Conservation (phyloP, 2,888 invertebrate species). For the Drosophila algonquin region DNA sequence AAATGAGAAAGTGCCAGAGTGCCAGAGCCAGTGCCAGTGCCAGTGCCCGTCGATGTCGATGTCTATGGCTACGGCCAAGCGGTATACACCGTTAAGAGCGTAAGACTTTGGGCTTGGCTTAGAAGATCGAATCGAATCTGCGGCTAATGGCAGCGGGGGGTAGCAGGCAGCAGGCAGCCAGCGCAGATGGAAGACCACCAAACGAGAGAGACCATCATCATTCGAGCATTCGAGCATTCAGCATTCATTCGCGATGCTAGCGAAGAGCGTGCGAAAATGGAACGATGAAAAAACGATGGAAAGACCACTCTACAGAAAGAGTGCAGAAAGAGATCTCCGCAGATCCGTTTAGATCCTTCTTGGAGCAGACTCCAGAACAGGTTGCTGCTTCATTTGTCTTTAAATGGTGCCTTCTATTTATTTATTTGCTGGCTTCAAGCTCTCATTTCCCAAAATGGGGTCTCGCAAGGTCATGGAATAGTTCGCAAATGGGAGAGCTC, state of each 20-base stretch:
- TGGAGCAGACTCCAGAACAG: neutral
- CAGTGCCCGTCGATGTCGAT: slow-evolving; percentile 28
- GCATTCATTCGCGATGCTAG: slow-evolving; percentile 34
- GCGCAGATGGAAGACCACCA: slow-evolving; percentile 1
- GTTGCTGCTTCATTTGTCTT: neutral
- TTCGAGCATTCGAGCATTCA: slow-evolving; percentile 25
- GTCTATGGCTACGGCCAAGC: slow-evolving; percentile 5
- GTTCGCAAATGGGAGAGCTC: neutral
- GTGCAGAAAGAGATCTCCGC: neutral
- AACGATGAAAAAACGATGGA: slow-evolving; percentile 3
- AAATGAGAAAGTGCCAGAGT: slow-evolving; percentile 66
- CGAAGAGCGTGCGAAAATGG: slow-evolving; percentile 27
- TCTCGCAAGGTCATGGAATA: neutral
- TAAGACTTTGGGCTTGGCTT: slow-evolving; percentile 28
- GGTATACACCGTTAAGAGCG: slow-evolving; percentile 47
- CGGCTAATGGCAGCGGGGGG: slow-evolving; percentile 17
- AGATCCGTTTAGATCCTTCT: slow-evolving; percentile 1
- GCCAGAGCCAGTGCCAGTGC: slow-evolving; percentile 37
- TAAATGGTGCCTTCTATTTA: neutral
- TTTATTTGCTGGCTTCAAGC: neutral
- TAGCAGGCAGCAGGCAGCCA: slow-evolving; percentile 30
- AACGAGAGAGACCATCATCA: neutral
- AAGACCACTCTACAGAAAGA: neutral
- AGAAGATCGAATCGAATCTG: slow-evolving; percentile 14
- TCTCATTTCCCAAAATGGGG: neutral